Evolutionary conservation across 1,140 invertebrate species (phyloP), one percentile per base, ranked within the genome.

Genomic region (Solenopsis fugax): DNA sequence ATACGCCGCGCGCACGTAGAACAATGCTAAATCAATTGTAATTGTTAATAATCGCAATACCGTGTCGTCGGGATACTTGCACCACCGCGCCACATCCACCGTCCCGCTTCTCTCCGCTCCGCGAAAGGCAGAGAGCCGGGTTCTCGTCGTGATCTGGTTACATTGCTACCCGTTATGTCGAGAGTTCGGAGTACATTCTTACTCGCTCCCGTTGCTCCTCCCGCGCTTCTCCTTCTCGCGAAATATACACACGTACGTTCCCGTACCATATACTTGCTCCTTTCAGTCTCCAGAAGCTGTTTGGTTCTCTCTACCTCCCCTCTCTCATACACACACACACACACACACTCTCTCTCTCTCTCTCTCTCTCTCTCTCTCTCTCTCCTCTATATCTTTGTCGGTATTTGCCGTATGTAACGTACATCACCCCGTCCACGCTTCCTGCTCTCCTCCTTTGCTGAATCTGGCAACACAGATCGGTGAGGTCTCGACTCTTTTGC

Each of bases 21-120:
- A 93, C 92, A 91, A 92, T 91, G 88, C 90, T 91, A 92, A 93
- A 93, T 93, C 91, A 92, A 93, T 93, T 92, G 92, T 92, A 92
- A 93, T 93, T 93, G 92, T 93, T 93, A 93, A 94, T 93, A 94
- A 94, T 93, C 93, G 92, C 92, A 90, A 90, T 92, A 90, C 76
- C 78, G 87, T 87, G 86, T 88, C 87, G 86, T 82, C 50, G 78
- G 6, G 71, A 87, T 90, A 50, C 75, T 60, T 62, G 77, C 78
- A 21, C 9, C 50, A 13, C 24, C 34, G n/a, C 37, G n/a, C 37
- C 41, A 41, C 45, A 37, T 58, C 73, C 52, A 9, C 29, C 58
- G 16, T 6, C 50, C n/a, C 65, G 52, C 71, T 60, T 64, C 86
- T 54, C 86, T 76, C 54, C 72, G 34, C 52, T 60, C 77, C 54